These are phyloP conservation scores for Macrophya alboannulata DNA, from an alignment of 2,888 invertebrate species.

Conservation along the genomic window DNA sequence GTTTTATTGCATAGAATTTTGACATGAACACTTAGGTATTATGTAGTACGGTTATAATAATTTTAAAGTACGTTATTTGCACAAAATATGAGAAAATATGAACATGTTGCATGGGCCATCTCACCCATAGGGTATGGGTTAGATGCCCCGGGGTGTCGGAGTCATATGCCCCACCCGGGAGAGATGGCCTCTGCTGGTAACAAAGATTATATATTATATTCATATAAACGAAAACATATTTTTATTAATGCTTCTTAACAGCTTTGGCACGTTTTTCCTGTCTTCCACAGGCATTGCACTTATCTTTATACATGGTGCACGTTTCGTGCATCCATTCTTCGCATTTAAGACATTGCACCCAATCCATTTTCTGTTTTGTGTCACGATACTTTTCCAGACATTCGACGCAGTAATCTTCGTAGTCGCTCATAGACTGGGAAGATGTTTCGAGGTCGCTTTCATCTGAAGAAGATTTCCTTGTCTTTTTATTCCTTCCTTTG, in stretches of 20 bases:
- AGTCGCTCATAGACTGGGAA: slow-evolving; percentile 20
- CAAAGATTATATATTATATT: no score
- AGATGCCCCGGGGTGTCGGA: no score
- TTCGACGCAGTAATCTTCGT: slow-evolving; percentile 41
- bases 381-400: slow-evolving; percentile 30
- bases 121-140: no score
- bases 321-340: slow-evolving; percentile 45
- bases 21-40: no score
- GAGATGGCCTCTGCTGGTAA: no score
- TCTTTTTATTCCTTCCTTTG: slow-evolving; percentile 15
- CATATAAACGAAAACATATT: no score
- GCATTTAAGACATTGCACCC: slow-evolving; percentile 35
- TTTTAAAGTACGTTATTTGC: no score
- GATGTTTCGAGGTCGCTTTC: slow-evolving; percentile 40
- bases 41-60: no score
- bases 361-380: slow-evolving; percentile 42
- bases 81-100: no score
- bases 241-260: background rate
- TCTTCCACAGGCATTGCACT: slow-evolving; percentile 34
- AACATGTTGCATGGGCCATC: no score
- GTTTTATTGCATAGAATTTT: no score
- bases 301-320: slow-evolving; percentile 27
- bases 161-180: no score
- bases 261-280: slow-evolving; percentile 33
- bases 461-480: slow-evolving; percentile 11